Conservation (phyloP, 2,113 vertebrate genomes). For the Rana temporaria region DNA sequence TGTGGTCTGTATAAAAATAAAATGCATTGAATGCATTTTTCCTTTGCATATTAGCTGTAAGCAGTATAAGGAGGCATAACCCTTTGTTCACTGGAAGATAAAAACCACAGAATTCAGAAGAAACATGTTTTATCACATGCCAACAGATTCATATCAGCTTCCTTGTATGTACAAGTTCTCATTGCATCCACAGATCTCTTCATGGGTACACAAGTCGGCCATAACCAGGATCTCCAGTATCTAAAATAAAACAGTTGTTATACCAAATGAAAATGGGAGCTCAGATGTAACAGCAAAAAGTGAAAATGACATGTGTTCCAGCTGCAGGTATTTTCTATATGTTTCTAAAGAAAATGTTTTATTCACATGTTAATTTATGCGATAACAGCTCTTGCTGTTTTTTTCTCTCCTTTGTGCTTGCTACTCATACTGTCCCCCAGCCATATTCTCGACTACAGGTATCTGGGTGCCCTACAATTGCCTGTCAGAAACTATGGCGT, state of each 20-base stretch:
- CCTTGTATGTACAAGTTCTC: no score
- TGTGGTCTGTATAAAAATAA: no score
- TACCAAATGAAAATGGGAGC: neutral
- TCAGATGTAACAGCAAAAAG: neutral
- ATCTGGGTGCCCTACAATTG: no score
- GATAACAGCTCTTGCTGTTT: no score
- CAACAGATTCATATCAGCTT: neutral
- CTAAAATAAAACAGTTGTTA: neutral
- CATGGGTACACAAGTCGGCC: neutral
- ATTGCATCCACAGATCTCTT: neutral
- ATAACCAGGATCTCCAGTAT: neutral
- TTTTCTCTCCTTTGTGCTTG: no score
- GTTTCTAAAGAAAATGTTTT: neutral
- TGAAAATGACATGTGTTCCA: neutral
- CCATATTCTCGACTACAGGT: no score
- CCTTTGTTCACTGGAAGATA: no score
- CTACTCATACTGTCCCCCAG: no score
- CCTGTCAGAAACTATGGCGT: no score
- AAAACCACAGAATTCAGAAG: neutral
- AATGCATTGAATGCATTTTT: no score
- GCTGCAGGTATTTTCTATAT: neutral
- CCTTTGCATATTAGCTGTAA: no score
- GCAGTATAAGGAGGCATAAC: no score
- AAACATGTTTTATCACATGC: slow-evolving; percentile 7
- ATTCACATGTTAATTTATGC: neutral